Percentiles rank a stretch among this genome's conserved stretches.
These are phyloP conservation scores for Clitarchus hookeri DNA, from an alignment of 2,888 invertebrate species.

Conservation along the genomic window DNA sequence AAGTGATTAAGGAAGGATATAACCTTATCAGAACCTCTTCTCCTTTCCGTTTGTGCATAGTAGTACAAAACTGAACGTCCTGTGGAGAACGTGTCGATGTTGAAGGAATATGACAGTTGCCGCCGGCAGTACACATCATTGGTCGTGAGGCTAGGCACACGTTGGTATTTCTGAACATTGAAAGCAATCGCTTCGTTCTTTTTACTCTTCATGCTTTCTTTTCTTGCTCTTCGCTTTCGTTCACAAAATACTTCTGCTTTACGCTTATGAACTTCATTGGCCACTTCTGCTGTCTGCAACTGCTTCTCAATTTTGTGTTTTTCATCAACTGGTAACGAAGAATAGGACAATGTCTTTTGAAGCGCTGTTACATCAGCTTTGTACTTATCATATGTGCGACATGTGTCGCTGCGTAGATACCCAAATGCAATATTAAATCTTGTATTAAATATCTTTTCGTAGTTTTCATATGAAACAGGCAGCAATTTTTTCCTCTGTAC, in stretches of 20 bases:
- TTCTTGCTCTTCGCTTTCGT: not conserved
- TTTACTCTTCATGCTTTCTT: not conserved
- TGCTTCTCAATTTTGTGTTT: not conserved
- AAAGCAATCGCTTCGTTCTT: not conserved
- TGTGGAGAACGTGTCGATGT: not conserved
- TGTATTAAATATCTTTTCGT: too few relatives aligned
- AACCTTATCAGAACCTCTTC: not conserved
- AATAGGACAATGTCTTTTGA: not conserved
- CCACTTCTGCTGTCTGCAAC: not conserved
- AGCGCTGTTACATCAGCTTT: not conserved
- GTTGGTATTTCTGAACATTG: not conserved
- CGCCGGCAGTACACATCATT: not conserved
- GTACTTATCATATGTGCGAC: not conserved
- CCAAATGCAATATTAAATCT: not conserved
- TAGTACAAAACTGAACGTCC: conserved; percentile 14
- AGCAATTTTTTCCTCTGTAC: too few relatives aligned
- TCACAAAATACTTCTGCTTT: not conserved
- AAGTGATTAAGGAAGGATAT: not conserved
- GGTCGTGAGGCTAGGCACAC: conserved; percentile 15
- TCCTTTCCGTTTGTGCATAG: not conserved
- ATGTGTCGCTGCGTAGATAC: not conserved
- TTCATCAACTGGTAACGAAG: not conserved
- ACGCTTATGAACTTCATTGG: not conserved
- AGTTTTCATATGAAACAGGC: too few relatives aligned
- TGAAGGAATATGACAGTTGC: not conserved